Base-by-base conservation (phyloP, 2,113 vertebrate genomes). In the Tychaedon coryphoeus region DNA sequence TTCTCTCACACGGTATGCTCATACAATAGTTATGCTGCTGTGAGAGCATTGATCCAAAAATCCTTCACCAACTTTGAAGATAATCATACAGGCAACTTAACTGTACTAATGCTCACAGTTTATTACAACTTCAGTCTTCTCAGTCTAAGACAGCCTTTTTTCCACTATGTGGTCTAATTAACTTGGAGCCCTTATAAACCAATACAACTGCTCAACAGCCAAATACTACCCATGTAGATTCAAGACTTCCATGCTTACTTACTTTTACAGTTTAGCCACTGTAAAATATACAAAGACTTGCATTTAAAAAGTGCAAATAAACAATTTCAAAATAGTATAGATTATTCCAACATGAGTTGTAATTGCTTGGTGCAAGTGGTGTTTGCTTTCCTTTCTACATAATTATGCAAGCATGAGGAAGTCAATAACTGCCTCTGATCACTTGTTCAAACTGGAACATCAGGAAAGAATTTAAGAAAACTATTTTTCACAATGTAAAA, bases 371-470 rank as follows among this genome's bases (percentile, higher is more conserved):
- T 76, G 22, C 71, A 85, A 95, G 82, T 60, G 60, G 43, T 93
- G 81, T 93, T 96, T 95, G 76, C 83, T 95, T 95, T 93, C 80
- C 72, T 91, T 92, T 94, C 72, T 94, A 92, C 66, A 76, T 58
- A 95, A 91, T 92, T 95, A 95, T 85, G 88, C 86, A 97, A 96
- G 91, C 89, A 96, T 38, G 65, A 97, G 92, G 93, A 96, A 97
- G 92, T 86, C 85, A 76, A 5, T 90, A 86, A 90, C 72, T 82
- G 77, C 58, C 74, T 77, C 56, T 78, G 89, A 94, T 95, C 94
- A 67, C 84, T 92, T 90, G 72, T 74, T 94, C 75, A 62, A 86
- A 92, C 75, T 71, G 61, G 48, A 73, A 81, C 54, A 72, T 42
- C 34, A 84, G 51, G 67, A 64, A 79, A 84, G 61, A 83, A 86